phyloP scores from a whole-genome alignment of 2,113 vertebrate species.

The Centropristis striata region DNA sequence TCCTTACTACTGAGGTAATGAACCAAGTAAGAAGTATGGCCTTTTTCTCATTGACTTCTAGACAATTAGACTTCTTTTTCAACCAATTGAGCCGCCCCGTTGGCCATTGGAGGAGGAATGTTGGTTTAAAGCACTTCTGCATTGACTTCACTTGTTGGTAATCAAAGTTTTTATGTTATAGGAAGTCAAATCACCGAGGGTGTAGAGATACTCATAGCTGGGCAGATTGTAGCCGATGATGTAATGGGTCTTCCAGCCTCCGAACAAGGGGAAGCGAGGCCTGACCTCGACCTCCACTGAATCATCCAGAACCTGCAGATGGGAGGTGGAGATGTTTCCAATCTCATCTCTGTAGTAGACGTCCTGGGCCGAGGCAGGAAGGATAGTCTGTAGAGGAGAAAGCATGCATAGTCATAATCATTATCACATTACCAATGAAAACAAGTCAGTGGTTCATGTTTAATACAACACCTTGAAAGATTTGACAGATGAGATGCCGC shows the following conservation, averaged over 20 bases:
- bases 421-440: background rate
- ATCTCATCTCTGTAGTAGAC: conserved; percentile 99
- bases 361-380: conserved; percentile 97
- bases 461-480: conserved; percentile 92
- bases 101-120: no score
- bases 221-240: conserved; percentile 98
- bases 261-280: conserved; percentile 96
- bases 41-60: no score
- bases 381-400: conserved; percentile 91
- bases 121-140: no score
- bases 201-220: conserved; percentile 99
- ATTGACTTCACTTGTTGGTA: no score
- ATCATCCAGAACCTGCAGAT: conserved; percentile 95
- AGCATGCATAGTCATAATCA: background rate
- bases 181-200: conserved; percentile 88
- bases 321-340: conserved; percentile 98
- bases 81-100: no score
- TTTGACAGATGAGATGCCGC: conserved; percentile 97
- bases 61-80: no score
- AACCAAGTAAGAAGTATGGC: no score
- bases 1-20: no score
- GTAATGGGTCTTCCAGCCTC: conserved; percentile 99
- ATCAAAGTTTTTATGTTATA: background rate
- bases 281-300: conserved; percentile 98
- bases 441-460: background rate